These are phyloP conservation scores for Perizoma flavofasciatum DNA, from an alignment of 2,888 invertebrate species.

Conservation along the genomic window DNA sequence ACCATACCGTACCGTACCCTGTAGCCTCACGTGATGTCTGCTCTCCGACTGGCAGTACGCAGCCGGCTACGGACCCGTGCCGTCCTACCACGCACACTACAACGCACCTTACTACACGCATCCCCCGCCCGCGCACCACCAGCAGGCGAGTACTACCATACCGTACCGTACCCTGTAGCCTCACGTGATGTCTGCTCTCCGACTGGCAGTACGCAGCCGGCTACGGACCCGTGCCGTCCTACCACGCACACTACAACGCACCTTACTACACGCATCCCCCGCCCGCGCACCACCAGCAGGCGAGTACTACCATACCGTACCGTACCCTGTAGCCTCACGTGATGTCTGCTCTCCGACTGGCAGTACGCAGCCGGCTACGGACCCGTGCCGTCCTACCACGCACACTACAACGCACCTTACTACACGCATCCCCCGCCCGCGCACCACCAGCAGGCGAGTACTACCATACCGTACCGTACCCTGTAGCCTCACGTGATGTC, in stretches of 20 bases:
- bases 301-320: no score
- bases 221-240: constrained; percentile 65
- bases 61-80: constrained; percentile 62
- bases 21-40: neutral
- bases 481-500: neutral
- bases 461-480: no score
- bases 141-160: constrained; percentile 70
- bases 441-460: constrained; percentile 73
- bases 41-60: constrained; percentile 78
- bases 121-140: constrained; percentile 76
- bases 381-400: constrained; percentile 59
- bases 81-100: constrained; percentile 55
- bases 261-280: constrained; percentile 77
- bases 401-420: constrained; percentile 56
- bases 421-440: constrained; percentile 76
- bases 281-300: constrained; percentile 78
- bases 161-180: neutral
- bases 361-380: constrained; percentile 72
- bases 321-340: neutral
- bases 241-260: constrained; percentile 48
- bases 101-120: constrained; percentile 69
- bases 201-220: constrained; percentile 75
- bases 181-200: constrained; percentile 48
- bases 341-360: constrained; percentile 65
- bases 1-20: no score